Evolutionary conservation across 2,888 invertebrate species (phyloP), one percentile per base, ranked within the genome.

Genomic region (Serripes groenlandicus): DNA sequence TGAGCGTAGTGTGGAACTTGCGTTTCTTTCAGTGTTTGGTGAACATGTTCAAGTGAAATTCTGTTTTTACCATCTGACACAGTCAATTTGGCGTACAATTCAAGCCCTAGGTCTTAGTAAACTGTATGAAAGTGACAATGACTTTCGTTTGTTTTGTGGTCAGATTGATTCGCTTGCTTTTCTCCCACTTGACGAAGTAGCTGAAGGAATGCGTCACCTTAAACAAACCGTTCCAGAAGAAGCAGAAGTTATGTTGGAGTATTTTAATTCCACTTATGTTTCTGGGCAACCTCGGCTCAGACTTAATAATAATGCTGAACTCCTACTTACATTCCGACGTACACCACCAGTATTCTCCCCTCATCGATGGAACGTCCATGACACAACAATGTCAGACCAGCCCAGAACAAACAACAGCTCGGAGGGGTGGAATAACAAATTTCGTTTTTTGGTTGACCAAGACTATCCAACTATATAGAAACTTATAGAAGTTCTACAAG

Each of bases 131-230:
- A 58, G 9, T 18, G 71, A 56, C 35, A 56, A 32, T 52, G 23
- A 54, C n/a, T 71, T 54, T 26, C 3, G 71, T 11, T 35, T 71
- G 35, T 70, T 56, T 58, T 71, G 71, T 58, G 54, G 56, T 15
- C 56, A 71, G 23, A 15, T 71, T 32, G 71, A 71, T 58, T 32
- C 71, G 2, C 37, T 71, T 21, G 71, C 71, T n/a, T 64, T 74
- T 34, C 64, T 71, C 18, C 71, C 71, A 54, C 56, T 71, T 2
- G 35, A 71, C 32, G 5, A 56, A 34, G 56, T 71, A 3, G 21
- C 5, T 28, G 56, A 71, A 56, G 71, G 71, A 7, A 56, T 71
- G 56, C 23, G 52, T 7, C 52, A 28, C 26, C 21, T 69, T 18
- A 42, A 52, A 68, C 37, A 68, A 9, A 68, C 7, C 9, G 9